phyloP scores from a whole-genome alignment of 2,113 vertebrate genomes.

The Blennius ocellaris region DNA sequence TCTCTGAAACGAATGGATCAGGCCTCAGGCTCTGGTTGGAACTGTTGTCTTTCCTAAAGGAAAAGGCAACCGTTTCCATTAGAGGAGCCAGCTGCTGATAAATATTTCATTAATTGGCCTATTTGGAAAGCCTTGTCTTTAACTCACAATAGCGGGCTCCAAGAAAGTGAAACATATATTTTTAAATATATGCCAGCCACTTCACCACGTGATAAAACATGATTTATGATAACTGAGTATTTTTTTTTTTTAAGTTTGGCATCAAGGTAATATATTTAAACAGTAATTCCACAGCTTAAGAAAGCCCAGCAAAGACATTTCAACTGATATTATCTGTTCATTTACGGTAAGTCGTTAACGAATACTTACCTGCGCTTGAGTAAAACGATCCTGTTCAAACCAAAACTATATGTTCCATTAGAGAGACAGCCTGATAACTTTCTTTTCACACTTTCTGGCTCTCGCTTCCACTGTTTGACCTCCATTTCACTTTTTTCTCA shows the following conservation, averaged over 20 bases:
- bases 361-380: background rate
- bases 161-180: background rate
- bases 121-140: conserved; percentile 12
- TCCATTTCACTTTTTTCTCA: background rate
- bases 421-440: no score
- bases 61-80: background rate
- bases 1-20: background rate
- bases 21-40: background rate
- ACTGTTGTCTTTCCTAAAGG: background rate
- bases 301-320: background rate
- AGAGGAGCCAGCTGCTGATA: background rate
- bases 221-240: no score
- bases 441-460: no score
- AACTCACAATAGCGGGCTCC: background rate
- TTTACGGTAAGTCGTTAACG: background rate
- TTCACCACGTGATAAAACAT: background rate
- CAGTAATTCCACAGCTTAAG: fast-evolving
- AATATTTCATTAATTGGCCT: background rate
- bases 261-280: background rate
- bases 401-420: no score
- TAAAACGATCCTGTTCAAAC: no score
- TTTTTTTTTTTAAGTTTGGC: no score
- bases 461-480: no score
- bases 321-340: no score
- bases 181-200: no score